Conservation (phyloP, 2,888 invertebrate species). For the Lypha dubia region DNA sequence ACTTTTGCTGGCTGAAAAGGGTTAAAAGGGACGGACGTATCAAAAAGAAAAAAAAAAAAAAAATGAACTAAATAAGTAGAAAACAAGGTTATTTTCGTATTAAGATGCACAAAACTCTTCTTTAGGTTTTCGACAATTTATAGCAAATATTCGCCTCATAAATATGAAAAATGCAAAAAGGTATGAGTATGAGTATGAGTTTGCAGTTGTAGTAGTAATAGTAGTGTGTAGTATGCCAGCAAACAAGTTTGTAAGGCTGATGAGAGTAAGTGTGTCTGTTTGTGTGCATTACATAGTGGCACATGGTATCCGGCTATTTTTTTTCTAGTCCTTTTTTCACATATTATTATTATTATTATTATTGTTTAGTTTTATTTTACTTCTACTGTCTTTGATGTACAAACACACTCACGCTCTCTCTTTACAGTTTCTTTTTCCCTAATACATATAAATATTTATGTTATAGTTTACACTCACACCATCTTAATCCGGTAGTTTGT, state of each 20-base stretch:
- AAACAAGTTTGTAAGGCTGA: not conserved
- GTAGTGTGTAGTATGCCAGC: too few relatives aligned
- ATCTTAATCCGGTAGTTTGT: not conserved
- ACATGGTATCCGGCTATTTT: conserved; percentile 66
- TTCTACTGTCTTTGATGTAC: not conserved
- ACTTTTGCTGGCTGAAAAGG: not conserved
- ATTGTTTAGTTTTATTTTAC: conserved; percentile 21
- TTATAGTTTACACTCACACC: conserved; percentile 12
- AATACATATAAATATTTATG: not conserved
- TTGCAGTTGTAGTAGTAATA: conserved; percentile 4
- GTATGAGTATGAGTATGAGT: not conserved
- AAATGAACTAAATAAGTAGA: not conserved
- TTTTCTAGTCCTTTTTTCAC: not conserved
- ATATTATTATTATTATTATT: conserved; percentile 17
- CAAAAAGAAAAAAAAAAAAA: not conserved
- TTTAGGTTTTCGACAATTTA: conserved; percentile 25
- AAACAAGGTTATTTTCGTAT: conserved; percentile 61
- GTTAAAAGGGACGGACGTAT: not conserved
- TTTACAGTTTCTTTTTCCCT: not conserved
- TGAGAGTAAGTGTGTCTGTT: not conserved
- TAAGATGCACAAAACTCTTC: conserved; percentile 15
- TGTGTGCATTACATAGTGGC: conserved; percentile 54
- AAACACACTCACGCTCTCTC: too few relatives aligned
- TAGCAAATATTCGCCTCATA: conserved; percentile 27
- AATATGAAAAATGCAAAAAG: not conserved